Conservation (phyloP, 2,797 vertebrate genomes). For the Sebastes diaconus region DNA sequence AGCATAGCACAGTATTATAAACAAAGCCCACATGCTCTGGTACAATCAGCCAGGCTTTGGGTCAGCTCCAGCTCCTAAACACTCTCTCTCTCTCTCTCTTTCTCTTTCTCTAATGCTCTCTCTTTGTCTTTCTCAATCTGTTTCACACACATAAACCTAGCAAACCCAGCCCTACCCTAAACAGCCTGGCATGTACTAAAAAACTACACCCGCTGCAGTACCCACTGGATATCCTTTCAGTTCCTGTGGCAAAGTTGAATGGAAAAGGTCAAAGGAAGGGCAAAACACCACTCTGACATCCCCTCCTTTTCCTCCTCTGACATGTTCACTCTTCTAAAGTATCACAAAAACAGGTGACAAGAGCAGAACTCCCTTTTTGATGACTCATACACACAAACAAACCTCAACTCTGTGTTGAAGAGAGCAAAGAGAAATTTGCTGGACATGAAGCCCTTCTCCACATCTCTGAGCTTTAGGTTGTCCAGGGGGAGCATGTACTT, state of each 20-base stretch:
- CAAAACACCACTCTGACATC: constrained; percentile 30
- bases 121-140: constrained; percentile 46
- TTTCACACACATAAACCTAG: constrained; percentile 59
- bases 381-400: constrained; percentile 48
- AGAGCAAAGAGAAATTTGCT: constrained; percentile 90
- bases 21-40: constrained; percentile 76
- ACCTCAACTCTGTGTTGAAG: constrained; percentile 92
- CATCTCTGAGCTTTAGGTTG: constrained; percentile 88
- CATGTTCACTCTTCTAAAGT: constrained; percentile 43
- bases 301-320: constrained; percentile 31
- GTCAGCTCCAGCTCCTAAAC: constrained; percentile 56
- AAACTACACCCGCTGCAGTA: constrained; percentile 14
- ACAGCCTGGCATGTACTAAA: constrained; percentile 33
- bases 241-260: constrained; percentile 56
- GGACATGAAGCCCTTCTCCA: constrained; percentile 88
- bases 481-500: constrained; percentile 91
- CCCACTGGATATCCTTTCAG: constrained; percentile 48
- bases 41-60: constrained; percentile 68
- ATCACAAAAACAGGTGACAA: constrained; percentile 53
- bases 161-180: constrained; percentile 43
- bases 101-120: constrained; percentile 19
- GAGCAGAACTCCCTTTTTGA: constrained; percentile 49
- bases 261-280: constrained; percentile 55
- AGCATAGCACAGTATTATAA: constrained; percentile 73
- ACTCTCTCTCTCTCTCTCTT: constrained; percentile 20